Evolutionary conservation across 2,797 vertebrate species (phyloP).

Genomic region (Sebastes steindachneri): DNA sequence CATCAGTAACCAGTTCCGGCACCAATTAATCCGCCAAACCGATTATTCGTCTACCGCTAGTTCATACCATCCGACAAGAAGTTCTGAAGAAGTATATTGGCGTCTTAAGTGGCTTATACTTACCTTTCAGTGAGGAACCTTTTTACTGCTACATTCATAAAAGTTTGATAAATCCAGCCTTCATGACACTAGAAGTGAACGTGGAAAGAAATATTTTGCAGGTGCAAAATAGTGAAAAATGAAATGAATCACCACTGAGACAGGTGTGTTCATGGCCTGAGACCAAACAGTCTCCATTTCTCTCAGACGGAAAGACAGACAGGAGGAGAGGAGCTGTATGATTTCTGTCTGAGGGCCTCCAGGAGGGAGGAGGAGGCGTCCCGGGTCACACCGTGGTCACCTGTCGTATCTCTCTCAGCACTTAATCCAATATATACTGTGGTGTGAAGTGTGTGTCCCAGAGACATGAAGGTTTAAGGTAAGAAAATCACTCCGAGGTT

Average conservation of each 20-base stretch:
- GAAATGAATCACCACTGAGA: constrained; percentile 15
- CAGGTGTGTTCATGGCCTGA: constrained; percentile 18
- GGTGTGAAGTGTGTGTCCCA: neutral
- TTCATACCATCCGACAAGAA: neutral
- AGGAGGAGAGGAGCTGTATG: constrained; percentile 8
- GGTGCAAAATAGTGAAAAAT: constrained; percentile 9
- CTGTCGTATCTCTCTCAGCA: constrained; percentile 40
- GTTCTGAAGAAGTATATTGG: neutral
- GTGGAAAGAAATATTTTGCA: neutral
- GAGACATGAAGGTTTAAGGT: neutral
- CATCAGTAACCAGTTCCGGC: too few species aligned
- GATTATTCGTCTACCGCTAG: too few species aligned
- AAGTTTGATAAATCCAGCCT: neutral
- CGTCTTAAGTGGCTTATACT: neutral
- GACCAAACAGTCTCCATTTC: constrained; percentile 32
- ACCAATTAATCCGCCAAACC: too few species aligned
- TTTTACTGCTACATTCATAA: neutral
- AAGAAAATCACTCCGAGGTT: neutral
- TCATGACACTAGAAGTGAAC: neutral
- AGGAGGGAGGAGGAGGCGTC: neutral
- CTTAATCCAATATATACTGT: constrained; percentile 6
- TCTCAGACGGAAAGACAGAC: constrained; percentile 17
- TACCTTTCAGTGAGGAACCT: neutral
- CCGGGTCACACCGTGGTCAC: constrained; percentile 28
- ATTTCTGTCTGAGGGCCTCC: constrained; percentile 22